Base-by-base conservation (phyloP, 2,113 vertebrate species). In the Zapornia atra region DNA sequence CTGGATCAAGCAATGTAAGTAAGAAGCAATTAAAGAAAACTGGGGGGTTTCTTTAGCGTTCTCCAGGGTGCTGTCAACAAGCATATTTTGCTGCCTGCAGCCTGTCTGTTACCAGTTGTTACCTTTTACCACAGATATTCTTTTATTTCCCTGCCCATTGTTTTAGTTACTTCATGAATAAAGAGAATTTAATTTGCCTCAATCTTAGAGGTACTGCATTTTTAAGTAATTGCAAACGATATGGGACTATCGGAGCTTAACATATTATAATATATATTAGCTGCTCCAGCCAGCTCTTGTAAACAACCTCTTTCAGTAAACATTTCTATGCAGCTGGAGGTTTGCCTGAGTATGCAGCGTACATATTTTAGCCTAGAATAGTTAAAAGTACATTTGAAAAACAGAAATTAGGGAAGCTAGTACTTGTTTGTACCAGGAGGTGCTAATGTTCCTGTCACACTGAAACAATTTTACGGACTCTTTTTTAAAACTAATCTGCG, bases 141-240 rank as follows among this genome's bases (percentile, higher is more conserved):
- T 71, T 92, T 83, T 77, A 80, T 92, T 95, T 96, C 9, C 10
- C 13, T 97, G 76, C 29, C 80, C 80, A 22, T 96, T 95, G 80
- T 95, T 94, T 88, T 81, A 94, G 51, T 81, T 88, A 71, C 33
- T 93, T 86, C 77, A 84, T 84, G 57, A 96, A 92, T 92, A 90
- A 86, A 73, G 65, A 94, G 48, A 81, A 88, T 96, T 86, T 93
- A 86, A 95, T 92, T 94, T 61, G 34, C 72, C 65, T 94, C 60
- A 82, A 8, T 96, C 68, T 88, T 70, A 73, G 44, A 88, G 60
- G 77, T 84, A 63, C 57, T 93, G 82, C 57, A 88, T 90, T 96
- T 95, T 90, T 88, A 92, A 95, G 82, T 84, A 95, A 96, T 86
- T 96, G 90, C 64, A 86, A 90, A 60, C 81, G 93, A 92, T 96